A percentile compares a stretch with the other conserved stretches of the same genome.
phyloP scores from a whole-genome alignment of 2,797 vertebrate genomes.

The Echiichthys vipera region DNA sequence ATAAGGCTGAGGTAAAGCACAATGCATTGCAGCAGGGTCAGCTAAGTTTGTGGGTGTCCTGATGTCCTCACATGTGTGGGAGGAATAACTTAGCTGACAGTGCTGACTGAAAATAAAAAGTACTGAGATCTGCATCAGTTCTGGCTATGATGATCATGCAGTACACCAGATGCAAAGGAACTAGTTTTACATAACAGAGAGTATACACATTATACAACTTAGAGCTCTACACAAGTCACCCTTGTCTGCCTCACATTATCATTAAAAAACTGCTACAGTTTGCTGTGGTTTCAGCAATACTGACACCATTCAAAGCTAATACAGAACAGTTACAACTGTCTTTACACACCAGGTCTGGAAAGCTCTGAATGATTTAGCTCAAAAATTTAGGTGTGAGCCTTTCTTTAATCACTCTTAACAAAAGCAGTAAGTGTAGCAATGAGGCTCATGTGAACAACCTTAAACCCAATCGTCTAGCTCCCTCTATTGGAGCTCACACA shows the following conservation, averaged over 20 bases:
- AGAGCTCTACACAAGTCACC: not conserved
- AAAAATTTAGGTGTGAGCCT: not conserved
- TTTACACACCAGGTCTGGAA: not conserved
- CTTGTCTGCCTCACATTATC: not conserved
- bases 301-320: not conserved
- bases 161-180: not conserved
- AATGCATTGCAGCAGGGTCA: slow-evolving; percentile 33
- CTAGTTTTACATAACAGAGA: slow-evolving; percentile 5
- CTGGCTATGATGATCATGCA: slow-evolving; percentile 5
- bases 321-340: not conserved
- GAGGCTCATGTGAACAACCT: not conserved
- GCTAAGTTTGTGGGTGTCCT: slow-evolving; percentile 26
- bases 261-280: not conserved
- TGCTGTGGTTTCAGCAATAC: not conserved
- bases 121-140: slow-evolving; percentile 16
- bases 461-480: slow-evolving; percentile 48
- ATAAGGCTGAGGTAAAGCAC: slow-evolving; percentile 8
- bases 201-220: not conserved
- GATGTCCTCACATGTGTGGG: slow-evolving; percentile 50
- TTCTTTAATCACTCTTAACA: not conserved
- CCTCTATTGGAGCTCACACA: slow-evolving; percentile 63
- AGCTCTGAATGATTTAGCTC: slow-evolving; percentile 2
- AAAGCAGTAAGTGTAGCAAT: not conserved
- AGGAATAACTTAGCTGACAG: slow-evolving; percentile 46
- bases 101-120: slow-evolving; percentile 12